Base-by-base conservation (phyloP, 2,113 vertebrate species). In the Psephotus haematonotus region DNA sequence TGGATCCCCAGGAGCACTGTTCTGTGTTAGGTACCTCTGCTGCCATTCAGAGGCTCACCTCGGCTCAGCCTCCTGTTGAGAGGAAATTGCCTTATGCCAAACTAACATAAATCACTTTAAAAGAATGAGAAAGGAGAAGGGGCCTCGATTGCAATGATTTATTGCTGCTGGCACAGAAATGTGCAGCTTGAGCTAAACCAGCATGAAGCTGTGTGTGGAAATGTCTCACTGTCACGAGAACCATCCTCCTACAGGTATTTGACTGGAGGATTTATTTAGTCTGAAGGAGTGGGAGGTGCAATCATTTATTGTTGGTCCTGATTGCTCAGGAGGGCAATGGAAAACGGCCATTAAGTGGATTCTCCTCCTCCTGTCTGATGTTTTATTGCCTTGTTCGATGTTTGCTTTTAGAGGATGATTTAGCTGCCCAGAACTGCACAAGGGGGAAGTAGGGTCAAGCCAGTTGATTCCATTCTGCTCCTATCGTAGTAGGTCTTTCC, bases 271-370 rank as follows among this genome's bases (percentile, higher is more conserved):
- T 94, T 96, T 96, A 92, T 91, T 93, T 91, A 85, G 77, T 91
- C 78, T 96, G 67, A 92, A 92, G 50, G 84, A 91, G 80, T 87
- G 74, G 88, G 91, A 93, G 86, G 91, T 91, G 70, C 80, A 85
- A 2, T 92, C 83, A 67, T 92, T 75, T 90, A 35, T 64, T 86
- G 60, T 71, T 95, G 82, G 49, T 78, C 91, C 84, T 80, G 59
- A 89, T 93, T 93, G 83, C 74, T 95, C 78, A 91, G 96, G 86
- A 87, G 92, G 83, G 86, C 92, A 85, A 33, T 49, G 53, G 83
- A 89, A 94, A 97, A 94, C 53, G 83, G 62, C 74, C 85, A 44
- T 92, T 96, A 91, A 91, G 55, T 67, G 57, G 59, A 43, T 96
- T 94, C 77, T 84, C 64, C 76, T 96, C 85, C 78, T 92, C 49